Percentiles rank a stretch among this genome's conserved stretches.
Evolutionary conservation across 2,113 vertebrate species (phyloP).

Genomic region (Neofelis nebulosa): DNA sequence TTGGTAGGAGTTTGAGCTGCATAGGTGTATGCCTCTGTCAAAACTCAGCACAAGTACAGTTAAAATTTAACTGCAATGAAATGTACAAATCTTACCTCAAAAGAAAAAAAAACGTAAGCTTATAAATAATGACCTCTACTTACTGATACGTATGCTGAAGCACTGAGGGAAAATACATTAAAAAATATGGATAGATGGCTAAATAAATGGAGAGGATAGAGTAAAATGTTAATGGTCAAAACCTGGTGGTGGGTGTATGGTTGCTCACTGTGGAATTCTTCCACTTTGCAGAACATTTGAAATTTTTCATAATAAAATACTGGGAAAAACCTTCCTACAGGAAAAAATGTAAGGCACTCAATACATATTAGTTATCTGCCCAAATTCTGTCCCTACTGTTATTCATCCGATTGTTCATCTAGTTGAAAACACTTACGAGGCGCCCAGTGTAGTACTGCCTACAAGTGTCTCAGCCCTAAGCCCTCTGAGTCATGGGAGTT

Average conservation of each 20-base stretch:
- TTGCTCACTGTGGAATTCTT: not conserved
- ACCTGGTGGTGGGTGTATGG: not conserved
- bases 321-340: not conserved
- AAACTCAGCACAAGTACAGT: conserved; percentile 12
- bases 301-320: conserved; percentile 40
- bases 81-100: conserved; percentile 26
- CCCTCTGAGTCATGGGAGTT: not conserved
- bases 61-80: conserved; percentile 36
- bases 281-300: not conserved
- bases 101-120: not conserved
- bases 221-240: not conserved
- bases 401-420: not conserved
- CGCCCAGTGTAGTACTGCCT: not conserved
- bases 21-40: not conserved
- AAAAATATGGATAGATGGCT: not conserved
- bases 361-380: not conserved
- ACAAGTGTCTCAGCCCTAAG: not conserved
- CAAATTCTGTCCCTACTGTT: not conserved
- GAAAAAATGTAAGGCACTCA: conserved; percentile 21
- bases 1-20: not conserved
- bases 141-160: not conserved
- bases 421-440: not conserved
- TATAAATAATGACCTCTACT: not conserved
- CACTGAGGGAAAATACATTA: not conserved
- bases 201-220: not conserved